Percentiles rank a stretch among this genome's conserved stretches.
phyloP scores from a whole-genome alignment of 2,888 invertebrate species.

The Drosophila histrio region DNA sequence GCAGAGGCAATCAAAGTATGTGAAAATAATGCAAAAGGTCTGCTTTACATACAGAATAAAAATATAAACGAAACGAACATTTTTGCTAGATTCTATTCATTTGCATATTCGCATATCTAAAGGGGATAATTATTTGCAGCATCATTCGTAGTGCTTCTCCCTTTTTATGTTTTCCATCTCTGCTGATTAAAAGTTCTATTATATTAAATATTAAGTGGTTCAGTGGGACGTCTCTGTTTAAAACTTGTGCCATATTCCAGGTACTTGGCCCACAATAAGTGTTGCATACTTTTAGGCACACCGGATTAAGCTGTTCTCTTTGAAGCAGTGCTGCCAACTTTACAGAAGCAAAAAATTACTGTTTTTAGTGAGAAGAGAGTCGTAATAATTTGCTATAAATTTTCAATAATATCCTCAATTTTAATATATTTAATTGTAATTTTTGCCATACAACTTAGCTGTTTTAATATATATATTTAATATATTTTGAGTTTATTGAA shows the following conservation, averaged over 20 bases:
- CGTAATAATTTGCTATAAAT: too few relatives aligned
- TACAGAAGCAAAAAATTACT: too few relatives aligned
- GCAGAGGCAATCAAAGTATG: conserved; percentile 61
- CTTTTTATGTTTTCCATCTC: conserved; percentile 28
- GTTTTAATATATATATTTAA: too few relatives aligned
- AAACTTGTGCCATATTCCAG: background rate
- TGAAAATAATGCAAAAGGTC: conserved; percentile 71
- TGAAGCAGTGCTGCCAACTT: background rate
- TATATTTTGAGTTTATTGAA: too few relatives aligned
- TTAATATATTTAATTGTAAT: too few relatives aligned
- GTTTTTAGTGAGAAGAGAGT: too few relatives aligned
- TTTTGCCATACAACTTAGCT: too few relatives aligned
- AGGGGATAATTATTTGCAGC: conserved; percentile 67
- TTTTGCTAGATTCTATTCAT: conserved; percentile 36
- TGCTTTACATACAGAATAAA: conserved; percentile 47
- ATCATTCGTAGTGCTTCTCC: background rate
- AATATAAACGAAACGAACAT: conserved; percentile 24
- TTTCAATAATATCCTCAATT: too few relatives aligned
- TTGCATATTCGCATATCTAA: conserved; percentile 49
- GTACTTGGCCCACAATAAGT: background rate
- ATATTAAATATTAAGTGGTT: conserved; percentile 32
- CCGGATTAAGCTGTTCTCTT: background rate
- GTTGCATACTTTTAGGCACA: conserved; percentile 56
- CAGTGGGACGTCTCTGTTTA: conserved; percentile 29
- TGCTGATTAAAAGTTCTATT: conserved; percentile 57